Evolutionary conservation across 2,113 vertebrate species (phyloP), one percentile per base, ranked within the genome.

Genomic region (Lampris megalopsis): DNA sequence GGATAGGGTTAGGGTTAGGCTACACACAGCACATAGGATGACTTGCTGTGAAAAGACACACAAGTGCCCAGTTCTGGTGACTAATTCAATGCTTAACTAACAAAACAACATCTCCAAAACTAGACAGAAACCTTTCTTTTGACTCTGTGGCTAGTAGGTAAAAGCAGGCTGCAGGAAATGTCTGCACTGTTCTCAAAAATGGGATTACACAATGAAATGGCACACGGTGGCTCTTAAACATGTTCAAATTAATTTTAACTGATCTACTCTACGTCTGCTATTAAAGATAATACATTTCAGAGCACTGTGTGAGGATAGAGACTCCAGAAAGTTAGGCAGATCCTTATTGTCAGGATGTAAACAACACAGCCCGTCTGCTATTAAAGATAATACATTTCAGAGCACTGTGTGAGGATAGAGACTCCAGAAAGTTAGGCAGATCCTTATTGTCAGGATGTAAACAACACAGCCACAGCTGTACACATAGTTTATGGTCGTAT

Each of bases 141-240:
- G 10, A 53, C 9, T 10, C 50, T 67, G 69, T 11, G 9, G 63
- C 10, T 67, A 36, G 5, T 10, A 42, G 42, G 43, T 9, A 36
- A 5, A 24, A 7, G 48, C 5, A 64, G 8, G 9, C 7, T 41
- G 1, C 71, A 62, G 1, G 65, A 50, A 50, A 64, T 3, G 1
- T 64, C 47, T 43, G 24, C 10, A 2, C 43, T 48, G 42, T 24
- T 4, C 53, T 45, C 61, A 8, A 7, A 38, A 64, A 54, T 1
- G 57, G 54, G 40, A 59, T n/a, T 24, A 58, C 10, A 54, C n/a
- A 60, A 58, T 54, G 47, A 40, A 63, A 67, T 66, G 50, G 4
- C 6, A 41, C 4, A 54, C 41, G 36, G 50, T 76, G 45, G 49
- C 43, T 70, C 36, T 63, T 63, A 60, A 38, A 66, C 37, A 45